These are phyloP conservation scores for Aporophyla nigra DNA, from an alignment of 2,888 invertebrate genomes.

Conservation along the genomic window DNA sequence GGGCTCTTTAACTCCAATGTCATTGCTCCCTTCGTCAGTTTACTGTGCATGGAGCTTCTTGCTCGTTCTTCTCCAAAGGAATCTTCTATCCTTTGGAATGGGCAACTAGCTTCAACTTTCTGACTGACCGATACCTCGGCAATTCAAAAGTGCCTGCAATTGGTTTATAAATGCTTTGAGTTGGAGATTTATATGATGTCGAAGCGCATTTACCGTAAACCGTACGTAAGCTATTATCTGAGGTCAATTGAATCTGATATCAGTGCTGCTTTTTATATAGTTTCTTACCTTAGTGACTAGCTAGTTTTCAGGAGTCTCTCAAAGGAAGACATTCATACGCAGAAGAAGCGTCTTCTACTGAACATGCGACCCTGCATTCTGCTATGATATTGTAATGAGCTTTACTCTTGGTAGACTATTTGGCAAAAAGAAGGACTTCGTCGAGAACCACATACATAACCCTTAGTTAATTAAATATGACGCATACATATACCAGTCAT, in stretches of 20 bases:
- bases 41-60: no score
- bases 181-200: not conserved
- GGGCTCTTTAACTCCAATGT: not conserved
- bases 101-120: no score
- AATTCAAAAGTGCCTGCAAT: no score
- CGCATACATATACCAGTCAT: not conserved
- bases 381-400: not conserved
- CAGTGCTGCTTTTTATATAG: not conserved
- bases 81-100: no score
- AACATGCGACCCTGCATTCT: not conserved
- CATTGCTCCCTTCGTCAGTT: not conserved
- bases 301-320: not conserved
- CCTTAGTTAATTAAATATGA: constrained; percentile 1
- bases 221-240: not conserved
- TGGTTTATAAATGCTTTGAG: no score
- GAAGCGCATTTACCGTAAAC: not conserved
- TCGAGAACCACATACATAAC: not conserved
- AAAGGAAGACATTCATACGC: not conserved
- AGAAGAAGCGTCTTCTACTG: not conserved
- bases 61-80: no score
- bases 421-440: not conserved
- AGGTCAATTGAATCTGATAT: not conserved
- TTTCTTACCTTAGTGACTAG: not conserved
- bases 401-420: not conserved
- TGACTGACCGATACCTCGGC: no score